Percentiles rank a stretch among this genome's conserved stretches.
Evolutionary conservation across 2,113 vertebrate species (phyloP).

Genomic region (Turnix velox): DNA sequence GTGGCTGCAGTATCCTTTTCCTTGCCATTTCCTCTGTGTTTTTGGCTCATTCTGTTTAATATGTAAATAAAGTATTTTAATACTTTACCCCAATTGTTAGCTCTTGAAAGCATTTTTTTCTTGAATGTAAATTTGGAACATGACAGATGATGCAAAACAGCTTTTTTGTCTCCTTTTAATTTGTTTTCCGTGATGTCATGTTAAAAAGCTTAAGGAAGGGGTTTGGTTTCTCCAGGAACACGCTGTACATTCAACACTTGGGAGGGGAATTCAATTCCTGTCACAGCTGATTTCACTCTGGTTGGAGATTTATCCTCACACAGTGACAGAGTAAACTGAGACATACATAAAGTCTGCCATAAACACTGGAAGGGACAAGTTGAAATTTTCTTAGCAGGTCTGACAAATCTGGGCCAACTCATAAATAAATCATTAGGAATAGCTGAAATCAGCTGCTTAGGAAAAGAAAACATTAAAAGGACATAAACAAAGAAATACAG

Average conservation of each 20-base stretch:
- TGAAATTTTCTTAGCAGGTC: not conserved
- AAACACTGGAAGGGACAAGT: not conserved
- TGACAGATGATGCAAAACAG: not conserved
- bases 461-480: not conserved
- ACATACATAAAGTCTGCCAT: not conserved
- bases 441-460: not conserved
- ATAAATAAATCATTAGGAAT: not conserved
- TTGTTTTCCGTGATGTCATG: not conserved
- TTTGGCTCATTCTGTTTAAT: not conserved
- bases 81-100: not conserved
- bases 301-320: not conserved
- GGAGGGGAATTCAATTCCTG: not conserved
- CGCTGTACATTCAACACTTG: not conserved
- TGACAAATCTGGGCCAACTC: not conserved
- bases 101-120: not conserved
- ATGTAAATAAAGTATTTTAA: not conserved
- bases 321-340: not conserved
- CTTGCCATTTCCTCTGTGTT: not conserved
- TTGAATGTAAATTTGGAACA: not conserved
- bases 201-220: not conserved
- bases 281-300: not conserved
- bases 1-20: not conserved
- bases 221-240: not conserved
- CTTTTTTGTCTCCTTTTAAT: not conserved
- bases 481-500: not conserved